Percentiles rank a stretch among this genome's conserved stretches.
phyloP scores from a whole-genome alignment of 2,797 vertebrate species.

The Esox masquinongy region DNA sequence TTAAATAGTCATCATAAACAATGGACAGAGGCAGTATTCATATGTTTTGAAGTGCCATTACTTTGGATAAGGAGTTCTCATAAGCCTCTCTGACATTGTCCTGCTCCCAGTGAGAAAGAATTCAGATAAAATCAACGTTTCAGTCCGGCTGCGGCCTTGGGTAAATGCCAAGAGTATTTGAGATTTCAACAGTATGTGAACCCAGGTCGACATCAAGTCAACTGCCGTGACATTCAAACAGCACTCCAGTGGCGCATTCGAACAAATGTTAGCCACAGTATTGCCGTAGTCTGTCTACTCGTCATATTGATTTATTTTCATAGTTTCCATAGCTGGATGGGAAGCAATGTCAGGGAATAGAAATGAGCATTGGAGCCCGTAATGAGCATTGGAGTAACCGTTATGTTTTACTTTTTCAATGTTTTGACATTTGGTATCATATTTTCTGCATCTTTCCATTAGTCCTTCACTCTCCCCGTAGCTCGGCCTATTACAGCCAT shows the following conservation, averaged over 20 bases:
- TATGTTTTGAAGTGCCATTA: too few species aligned
- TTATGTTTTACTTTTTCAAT: background rate
- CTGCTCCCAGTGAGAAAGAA: too few species aligned
- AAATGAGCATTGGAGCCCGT: background rate
- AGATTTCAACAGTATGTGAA: background rate
- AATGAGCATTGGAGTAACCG: too few species aligned
- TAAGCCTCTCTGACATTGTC: too few species aligned
- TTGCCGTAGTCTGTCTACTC: background rate
- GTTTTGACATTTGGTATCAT: background rate
- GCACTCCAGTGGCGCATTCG: slow-evolving; percentile 19
- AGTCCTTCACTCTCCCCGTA: slow-evolving; percentile 4
- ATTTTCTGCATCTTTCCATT: background rate
- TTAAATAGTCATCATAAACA: too few species aligned
- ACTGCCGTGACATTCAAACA: background rate
- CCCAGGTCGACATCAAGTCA: background rate
- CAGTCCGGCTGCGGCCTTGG: too few species aligned
- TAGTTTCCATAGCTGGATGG: background rate
- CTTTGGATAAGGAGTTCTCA: too few species aligned
- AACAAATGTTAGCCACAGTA: slow-evolving; percentile 4
- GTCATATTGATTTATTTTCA: background rate
- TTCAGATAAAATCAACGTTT: too few species aligned
- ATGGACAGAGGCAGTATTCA: too few species aligned
- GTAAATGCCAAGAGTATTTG: background rate
- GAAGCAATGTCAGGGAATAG: background rate
- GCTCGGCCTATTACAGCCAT: slow-evolving; percentile 14